phyloP scores from a whole-genome alignment of 2,888 invertebrate genomes.

The Hymenopus coronatus region DNA sequence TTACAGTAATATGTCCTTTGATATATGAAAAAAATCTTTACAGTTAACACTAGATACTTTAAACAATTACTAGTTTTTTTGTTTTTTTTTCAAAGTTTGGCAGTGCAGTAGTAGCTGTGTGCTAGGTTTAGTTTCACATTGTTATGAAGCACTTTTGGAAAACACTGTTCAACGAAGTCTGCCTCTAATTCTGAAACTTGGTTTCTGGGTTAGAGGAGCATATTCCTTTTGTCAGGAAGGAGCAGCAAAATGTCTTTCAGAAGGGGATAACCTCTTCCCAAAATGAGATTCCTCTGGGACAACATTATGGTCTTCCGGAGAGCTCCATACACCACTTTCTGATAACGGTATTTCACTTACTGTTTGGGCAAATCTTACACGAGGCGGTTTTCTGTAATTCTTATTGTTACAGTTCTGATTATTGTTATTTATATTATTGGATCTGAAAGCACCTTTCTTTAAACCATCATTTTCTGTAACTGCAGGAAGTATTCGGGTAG shows the following conservation, averaged over 20 bases:
- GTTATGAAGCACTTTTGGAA: background rate
- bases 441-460: background rate
- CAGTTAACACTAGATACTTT: too few relatives aligned
- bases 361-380: slow-evolving; percentile 25
- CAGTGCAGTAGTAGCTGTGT: background rate
- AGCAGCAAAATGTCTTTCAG: too few relatives aligned
- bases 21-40: too few relatives aligned
- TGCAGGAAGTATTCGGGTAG: background rate
- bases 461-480: background rate
- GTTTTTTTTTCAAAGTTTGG: background rate
- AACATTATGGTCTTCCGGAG: slow-evolving; percentile 9
- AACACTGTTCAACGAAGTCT: background rate
- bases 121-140: background rate
- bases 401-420: background rate
- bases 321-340: slow-evolving; percentile 25
- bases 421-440: background rate
- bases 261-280: background rate
- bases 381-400: background rate
- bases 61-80: too few relatives aligned
- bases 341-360: slow-evolving; percentile 23
- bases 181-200: background rate
- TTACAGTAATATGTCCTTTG: too few relatives aligned
- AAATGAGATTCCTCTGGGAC: background rate
- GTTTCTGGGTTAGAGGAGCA: background rate
- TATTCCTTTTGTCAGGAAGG: background rate